phyloP scores from a whole-genome alignment of 2,797 vertebrate species.

The Poeciliopsis gracilis region DNA sequence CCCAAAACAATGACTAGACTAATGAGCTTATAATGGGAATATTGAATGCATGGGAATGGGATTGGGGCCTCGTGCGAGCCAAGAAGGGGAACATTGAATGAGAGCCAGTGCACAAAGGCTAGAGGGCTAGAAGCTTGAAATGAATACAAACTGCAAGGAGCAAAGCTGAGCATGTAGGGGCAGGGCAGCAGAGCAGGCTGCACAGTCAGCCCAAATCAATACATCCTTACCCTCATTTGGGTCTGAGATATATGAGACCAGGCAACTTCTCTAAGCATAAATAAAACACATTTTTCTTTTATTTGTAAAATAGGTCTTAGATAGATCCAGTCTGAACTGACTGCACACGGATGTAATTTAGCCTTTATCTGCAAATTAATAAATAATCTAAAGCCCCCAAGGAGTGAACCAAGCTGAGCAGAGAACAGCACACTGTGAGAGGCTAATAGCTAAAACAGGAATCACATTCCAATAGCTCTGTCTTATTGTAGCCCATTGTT shows the following conservation, averaged over 20 bases:
- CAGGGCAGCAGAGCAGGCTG: constrained; percentile 47
- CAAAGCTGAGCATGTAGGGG: constrained; percentile 43
- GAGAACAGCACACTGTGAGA: constrained; percentile 64
- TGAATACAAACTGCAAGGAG: constrained; percentile 71
- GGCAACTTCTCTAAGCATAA: constrained; percentile 74
- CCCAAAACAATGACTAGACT: constrained; percentile 78
- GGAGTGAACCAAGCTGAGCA: constrained; percentile 66
- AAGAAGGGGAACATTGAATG: constrained; percentile 70
- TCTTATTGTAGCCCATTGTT: constrained; percentile 75
- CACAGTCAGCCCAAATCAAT: constrained; percentile 77
- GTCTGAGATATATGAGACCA: constrained; percentile 73
- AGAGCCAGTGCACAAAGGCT: constrained; percentile 69
- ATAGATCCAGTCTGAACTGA: constrained; percentile 63
- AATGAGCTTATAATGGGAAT: constrained; percentile 82
- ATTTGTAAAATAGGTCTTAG: constrained; percentile 76
- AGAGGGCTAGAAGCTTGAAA: constrained; percentile 69
- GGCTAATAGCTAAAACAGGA: constrained; percentile 80
- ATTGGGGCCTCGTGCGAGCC: constrained; percentile 67
- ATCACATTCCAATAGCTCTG: constrained; percentile 80
- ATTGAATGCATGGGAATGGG: constrained; percentile 81
- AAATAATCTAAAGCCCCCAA: constrained; percentile 77
- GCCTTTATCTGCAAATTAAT: constrained; percentile 80
- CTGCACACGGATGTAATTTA: constrained; percentile 72
- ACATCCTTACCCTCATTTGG: constrained; percentile 68
- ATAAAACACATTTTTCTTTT: constrained; percentile 82